These are phyloP conservation scores for Olivierus martensii DNA, from an alignment of 1,140 invertebrate genomes.

Conservation along the genomic window DNA sequence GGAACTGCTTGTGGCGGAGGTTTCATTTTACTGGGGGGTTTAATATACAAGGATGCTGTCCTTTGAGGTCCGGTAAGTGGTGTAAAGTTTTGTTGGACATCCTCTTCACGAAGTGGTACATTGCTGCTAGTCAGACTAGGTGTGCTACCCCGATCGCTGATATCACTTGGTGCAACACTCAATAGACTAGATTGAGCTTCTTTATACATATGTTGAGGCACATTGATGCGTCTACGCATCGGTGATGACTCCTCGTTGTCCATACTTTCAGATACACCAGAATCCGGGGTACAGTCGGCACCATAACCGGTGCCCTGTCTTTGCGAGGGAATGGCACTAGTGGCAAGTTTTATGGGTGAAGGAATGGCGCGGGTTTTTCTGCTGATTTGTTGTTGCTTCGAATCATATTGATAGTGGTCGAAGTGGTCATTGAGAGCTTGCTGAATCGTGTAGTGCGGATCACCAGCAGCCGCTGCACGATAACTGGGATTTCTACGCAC, in stretches of 20 bases:
- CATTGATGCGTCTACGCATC: neutral
- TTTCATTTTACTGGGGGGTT: conserved; percentile 8
- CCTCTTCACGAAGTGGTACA: too few relatives aligned
- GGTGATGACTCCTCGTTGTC: conserved; percentile 19
- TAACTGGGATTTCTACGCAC: conserved; percentile 4
- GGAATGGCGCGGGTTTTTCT: neutral
- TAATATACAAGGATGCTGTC: conserved; percentile 15
- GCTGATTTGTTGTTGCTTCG: neutral
- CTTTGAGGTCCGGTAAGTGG: neutral
- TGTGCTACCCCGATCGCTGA: conserved; percentile 5
- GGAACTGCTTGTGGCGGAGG: neutral
- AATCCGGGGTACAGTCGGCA: conserved; percentile 31
- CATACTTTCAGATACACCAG: conserved; percentile 30
- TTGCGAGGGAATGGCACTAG: neutral
- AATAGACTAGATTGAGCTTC: conserved; percentile 3
- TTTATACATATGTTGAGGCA: too few relatives aligned
- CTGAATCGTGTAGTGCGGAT: conserved; percentile 22
- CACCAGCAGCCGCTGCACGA: neutral
- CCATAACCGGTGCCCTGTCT: conserved; percentile 12
- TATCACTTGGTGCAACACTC: conserved; percentile 13
- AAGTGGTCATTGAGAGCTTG: conserved; percentile 51
- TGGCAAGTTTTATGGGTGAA: neutral
- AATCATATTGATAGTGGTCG: conserved; percentile 59
- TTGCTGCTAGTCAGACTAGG: conserved; percentile 9
- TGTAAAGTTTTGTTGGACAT: too few relatives aligned